Conservation (phyloP, 2,797 vertebrate genomes). For the Cyclopterus lumpus region DNA sequence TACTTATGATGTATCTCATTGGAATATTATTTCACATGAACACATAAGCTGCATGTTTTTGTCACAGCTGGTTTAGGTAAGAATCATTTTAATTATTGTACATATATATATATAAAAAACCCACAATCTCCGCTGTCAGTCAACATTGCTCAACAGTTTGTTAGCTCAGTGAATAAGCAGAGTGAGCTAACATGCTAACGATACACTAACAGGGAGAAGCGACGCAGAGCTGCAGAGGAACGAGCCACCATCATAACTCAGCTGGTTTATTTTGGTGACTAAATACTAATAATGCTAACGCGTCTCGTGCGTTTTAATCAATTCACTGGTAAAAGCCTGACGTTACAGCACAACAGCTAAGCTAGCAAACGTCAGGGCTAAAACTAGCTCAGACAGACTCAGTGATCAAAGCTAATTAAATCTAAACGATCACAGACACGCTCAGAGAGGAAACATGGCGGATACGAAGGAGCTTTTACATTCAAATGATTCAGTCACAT, state of each 20-base stretch:
- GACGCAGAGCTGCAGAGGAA: neutral
- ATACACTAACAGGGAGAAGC: neutral
- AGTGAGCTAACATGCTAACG: slow-evolving; percentile 8
- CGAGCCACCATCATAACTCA: accelerated
- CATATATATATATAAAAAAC: too few relatives aligned
- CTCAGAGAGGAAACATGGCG: neutral
- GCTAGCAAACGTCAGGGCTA: slow-evolving; percentile 6
- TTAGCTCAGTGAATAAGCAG: slow-evolving; percentile 28
- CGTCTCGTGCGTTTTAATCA: neutral
- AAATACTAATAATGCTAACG: neutral
- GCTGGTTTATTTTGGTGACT: accelerated
- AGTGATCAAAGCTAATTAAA: neutral
- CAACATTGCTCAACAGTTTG: neutral
- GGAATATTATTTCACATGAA: neutral
- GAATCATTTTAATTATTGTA: neutral
- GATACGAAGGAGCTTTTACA: accelerated
- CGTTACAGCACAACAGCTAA: neutral
- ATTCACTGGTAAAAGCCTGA: neutral
- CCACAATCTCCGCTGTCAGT: neutral
- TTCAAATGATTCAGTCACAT: accelerated
- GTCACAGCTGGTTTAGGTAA: neutral
- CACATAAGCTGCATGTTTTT: neutral
- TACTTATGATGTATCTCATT: neutral
- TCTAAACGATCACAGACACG: neutral
- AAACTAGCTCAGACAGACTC: neutral